Conservation (phyloP, 2,113 vertebrate genomes). For the Bufo bufo region DNA sequence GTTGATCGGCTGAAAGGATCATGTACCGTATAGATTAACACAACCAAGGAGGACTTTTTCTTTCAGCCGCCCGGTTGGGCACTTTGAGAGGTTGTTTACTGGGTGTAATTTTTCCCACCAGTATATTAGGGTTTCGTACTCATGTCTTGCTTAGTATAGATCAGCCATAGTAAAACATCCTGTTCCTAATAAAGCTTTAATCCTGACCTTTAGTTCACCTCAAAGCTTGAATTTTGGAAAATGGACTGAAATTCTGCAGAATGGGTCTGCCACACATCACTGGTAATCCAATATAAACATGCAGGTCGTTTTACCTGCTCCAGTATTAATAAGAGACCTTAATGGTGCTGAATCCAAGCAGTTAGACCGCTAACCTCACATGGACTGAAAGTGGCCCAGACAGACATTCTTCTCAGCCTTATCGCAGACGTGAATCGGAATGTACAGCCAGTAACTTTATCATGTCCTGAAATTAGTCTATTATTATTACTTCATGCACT, state of each 20-base stretch:
- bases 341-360: background rate
- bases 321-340: background rate
- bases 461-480: background rate
- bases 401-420: background rate
- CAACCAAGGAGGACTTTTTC: background rate
- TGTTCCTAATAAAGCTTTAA: background rate
- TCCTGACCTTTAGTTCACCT: conserved; percentile 15
- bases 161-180: background rate
- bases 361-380: background rate
- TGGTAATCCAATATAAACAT: conserved; percentile 12
- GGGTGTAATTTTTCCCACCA: background rate
- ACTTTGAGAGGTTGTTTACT: background rate
- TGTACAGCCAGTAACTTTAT: background rate
- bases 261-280: conserved; percentile 15
- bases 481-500: no score
- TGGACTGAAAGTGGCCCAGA: background rate
- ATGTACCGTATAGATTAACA: background rate
- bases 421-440: background rate
- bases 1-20: background rate
- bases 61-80: background rate
- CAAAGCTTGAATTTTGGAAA: background rate
- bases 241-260: background rate
- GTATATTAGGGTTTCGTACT: background rate
- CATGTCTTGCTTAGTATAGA: background rate
- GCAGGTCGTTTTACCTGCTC: conserved; percentile 4